Percentiles rank a stretch among this genome's conserved stretches.
Conservation (phyloP, 2,113 vertebrate species). For the Peromyscus leucopus region DNA sequence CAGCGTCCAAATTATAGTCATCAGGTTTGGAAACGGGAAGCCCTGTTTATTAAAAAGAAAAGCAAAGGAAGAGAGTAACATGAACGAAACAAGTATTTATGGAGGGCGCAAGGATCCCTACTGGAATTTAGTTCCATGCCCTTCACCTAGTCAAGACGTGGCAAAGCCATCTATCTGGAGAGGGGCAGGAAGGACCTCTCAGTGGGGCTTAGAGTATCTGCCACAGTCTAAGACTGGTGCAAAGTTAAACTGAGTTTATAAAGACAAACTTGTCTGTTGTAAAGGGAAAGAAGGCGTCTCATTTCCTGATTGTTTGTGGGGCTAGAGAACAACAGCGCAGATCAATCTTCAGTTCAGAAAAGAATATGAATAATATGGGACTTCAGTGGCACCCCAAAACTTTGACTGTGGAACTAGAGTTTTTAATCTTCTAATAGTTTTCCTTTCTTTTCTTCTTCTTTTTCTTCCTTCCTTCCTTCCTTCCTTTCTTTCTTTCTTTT, state of each 20-base stretch:
- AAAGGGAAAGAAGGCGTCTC: conserved; percentile 1
- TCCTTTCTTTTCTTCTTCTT: neutral
- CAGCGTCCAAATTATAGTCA: conserved; percentile 54
- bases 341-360: neutral
- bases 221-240: neutral
- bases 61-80: neutral
- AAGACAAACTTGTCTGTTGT: neutral
- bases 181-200: neutral
- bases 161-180: neutral
- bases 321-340: neutral
- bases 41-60: conserved; percentile 66
- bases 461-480: no score
- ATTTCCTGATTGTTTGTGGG: neutral
- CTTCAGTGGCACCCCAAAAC: neutral
- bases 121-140: neutral
- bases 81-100: conserved; percentile 1
- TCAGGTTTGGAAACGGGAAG: conserved; percentile 80
- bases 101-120: neutral
- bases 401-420: neutral
- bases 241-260: neutral
- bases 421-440: conserved; percentile 33
- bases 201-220: neutral
- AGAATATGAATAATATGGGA: neutral
- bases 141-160: neutral
- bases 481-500: no score